Percentiles rank a stretch among this genome's conserved stretches.
phyloP scores from a whole-genome alignment of 1,140 invertebrate species.

The Ceratosolen solmsi region DNA sequence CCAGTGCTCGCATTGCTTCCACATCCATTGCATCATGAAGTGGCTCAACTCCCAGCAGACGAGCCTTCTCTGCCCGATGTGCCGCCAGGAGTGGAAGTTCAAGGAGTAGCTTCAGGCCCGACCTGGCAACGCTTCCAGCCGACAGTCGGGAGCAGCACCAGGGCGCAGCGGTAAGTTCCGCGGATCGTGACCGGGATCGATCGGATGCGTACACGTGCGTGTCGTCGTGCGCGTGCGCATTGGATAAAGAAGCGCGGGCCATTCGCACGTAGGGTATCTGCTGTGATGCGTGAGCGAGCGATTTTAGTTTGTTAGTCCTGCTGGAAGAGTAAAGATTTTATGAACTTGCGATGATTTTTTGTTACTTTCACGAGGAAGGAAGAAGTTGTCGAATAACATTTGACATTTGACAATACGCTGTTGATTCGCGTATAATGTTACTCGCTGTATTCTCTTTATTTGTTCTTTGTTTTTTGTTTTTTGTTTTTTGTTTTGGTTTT shows the following conservation, averaged over 20 bases:
- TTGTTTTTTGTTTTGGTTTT: too few relatives aligned
- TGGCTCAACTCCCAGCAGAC: constrained; percentile 98
- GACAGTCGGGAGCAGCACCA: not conserved
- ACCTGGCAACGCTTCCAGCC: not conserved
- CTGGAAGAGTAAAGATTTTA: not conserved
- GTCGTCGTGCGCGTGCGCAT: not conserved
- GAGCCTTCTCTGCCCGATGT: constrained; percentile 98
- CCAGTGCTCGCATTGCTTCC: constrained; percentile 98
- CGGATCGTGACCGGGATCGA: not conserved
- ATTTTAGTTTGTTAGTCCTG: not conserved
- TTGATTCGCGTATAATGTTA: too few relatives aligned
- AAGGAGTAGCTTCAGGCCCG: constrained; percentile 78
- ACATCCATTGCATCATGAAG: constrained; percentile 99
- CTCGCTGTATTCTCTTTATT: too few relatives aligned
- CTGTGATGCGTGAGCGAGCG: too few relatives aligned
- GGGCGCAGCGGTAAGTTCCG: constrained; percentile 7
- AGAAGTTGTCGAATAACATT: not conserved
- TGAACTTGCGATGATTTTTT: not conserved
- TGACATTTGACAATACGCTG: too few relatives aligned
- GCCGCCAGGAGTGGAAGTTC: constrained; percentile 99
- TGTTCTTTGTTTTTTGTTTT: too few relatives aligned
- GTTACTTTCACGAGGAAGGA: not conserved
- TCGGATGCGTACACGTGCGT: not conserved
- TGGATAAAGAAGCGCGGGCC: not conserved
- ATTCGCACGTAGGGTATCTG: too few relatives aligned